Evolutionary conservation across 2,113 vertebrate genomes (phyloP).

Genomic region (Plestiodon gilberti): DNA sequence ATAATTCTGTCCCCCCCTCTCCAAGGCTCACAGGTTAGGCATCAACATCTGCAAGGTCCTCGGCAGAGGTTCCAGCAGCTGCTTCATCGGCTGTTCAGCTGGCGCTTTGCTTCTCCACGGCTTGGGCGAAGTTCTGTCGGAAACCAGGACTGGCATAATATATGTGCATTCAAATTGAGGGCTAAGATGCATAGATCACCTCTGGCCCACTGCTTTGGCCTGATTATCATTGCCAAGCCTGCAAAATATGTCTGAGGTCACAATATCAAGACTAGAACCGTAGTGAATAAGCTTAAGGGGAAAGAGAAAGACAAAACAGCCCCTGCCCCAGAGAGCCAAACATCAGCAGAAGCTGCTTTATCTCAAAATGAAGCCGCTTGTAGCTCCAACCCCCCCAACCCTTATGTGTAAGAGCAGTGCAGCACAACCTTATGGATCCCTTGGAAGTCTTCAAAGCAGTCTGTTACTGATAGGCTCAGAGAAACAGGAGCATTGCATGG

Average conservation of each 20-base stretch:
- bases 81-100: not conserved
- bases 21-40: not conserved
- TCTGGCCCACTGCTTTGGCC: not conserved
- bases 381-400: not conserved
- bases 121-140: not conserved
- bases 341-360: fast-evolving
- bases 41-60: not conserved
- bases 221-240: slow-evolving; percentile 12
- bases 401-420: not conserved
- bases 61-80: slow-evolving; percentile 1
- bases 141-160: not conserved
- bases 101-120: not conserved
- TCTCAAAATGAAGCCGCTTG: too few species aligned
- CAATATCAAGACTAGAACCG: not conserved
- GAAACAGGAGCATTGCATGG: not conserved
- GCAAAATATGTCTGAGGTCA: not conserved
- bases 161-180: not conserved
- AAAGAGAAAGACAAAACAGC: not conserved
- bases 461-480: not conserved
- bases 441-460: not conserved
- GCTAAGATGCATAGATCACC: fast-evolving
- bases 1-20: not conserved
- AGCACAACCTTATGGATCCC: not conserved
- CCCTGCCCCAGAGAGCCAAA: not conserved
- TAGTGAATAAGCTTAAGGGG: not conserved